phyloP scores from a whole-genome alignment of 2,888 invertebrate species.

The Antheraea assamensis region DNA sequence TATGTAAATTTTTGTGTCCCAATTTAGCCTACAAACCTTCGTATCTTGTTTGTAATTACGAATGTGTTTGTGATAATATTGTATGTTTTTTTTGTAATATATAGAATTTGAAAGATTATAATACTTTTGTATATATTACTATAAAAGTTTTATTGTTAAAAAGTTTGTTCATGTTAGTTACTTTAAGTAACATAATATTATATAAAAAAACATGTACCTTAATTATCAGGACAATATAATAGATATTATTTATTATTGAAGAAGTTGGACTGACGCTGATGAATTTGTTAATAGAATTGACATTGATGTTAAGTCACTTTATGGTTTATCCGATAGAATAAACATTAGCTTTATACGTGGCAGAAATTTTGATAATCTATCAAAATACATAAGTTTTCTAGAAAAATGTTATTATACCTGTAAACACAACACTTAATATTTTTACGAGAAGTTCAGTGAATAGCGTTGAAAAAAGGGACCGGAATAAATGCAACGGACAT shows the following conservation, averaged over 20 bases:
- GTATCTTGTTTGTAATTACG: not conserved
- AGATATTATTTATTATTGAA: not conserved
- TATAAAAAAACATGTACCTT: no score
- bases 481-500: no score
- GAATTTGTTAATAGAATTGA: not conserved
- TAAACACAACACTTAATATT: not conserved
- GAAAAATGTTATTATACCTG: not conserved
- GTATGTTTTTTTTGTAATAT: not conserved
- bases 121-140: no score
- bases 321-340: not conserved
- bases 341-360: not conserved
- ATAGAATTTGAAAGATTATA: not conserved
- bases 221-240: not conserved
- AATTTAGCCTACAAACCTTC: not conserved
- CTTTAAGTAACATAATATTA: no score
- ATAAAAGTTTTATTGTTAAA: no score
- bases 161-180: no score
- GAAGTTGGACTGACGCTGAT: not conserved
- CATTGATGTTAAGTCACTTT: not conserved
- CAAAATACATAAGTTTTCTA: not conserved
- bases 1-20: conserved; percentile 10
- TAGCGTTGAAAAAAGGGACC: not conserved
- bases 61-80: not conserved
- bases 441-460: not conserved
- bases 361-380: not conserved